phyloP scores from a whole-genome alignment of 1,140 invertebrate genomes.

The Procambarus virginalis region DNA sequence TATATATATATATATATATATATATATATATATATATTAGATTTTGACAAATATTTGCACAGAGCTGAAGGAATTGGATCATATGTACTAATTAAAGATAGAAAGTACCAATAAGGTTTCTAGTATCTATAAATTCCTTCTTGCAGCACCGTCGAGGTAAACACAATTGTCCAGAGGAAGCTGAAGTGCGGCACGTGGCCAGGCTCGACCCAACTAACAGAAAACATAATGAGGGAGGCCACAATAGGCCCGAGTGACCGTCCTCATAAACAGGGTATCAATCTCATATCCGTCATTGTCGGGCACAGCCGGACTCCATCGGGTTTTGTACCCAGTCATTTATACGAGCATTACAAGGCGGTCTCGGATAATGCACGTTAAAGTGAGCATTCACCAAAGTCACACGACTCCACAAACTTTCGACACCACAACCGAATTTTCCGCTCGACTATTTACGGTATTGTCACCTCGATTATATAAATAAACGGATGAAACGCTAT shows the following conservation, averaged over 20 bases:
- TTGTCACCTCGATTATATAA: slow-evolving; percentile 39
- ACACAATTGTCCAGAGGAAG: too few relatives aligned
- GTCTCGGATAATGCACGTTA: slow-evolving; percentile 58
- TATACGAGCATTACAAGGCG: slow-evolving; percentile 65
- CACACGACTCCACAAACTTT: slow-evolving; percentile 21
- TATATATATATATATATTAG: too few relatives aligned
- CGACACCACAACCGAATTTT: slow-evolving; percentile 52
- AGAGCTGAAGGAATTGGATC: too few relatives aligned
- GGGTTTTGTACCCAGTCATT: slow-evolving; percentile 52
- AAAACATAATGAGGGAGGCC: slow-evolving; percentile 39
- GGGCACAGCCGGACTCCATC: slow-evolving; percentile 48
- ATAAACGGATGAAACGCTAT: slow-evolving; percentile 52
- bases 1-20: too few relatives aligned
- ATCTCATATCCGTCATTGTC: slow-evolving; percentile 58
- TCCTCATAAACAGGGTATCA: slow-evolving; percentile 66
- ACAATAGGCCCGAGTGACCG: slow-evolving; percentile 46
- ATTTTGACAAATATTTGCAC: too few relatives aligned
- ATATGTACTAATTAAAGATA: too few relatives aligned
- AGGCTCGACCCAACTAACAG: slow-evolving; percentile 21
- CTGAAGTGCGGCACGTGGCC: slow-evolving; percentile 2
- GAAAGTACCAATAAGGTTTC: too few relatives aligned
- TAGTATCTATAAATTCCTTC: too few relatives aligned
- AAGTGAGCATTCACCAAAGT: slow-evolving; percentile 50
- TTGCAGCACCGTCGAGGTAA: too few relatives aligned
- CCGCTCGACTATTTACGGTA: slow-evolving; percentile 40